These are phyloP conservation scores for Pluvianellus socialis DNA, from an alignment of 2,113 vertebrate genomes.

Conservation along the genomic window DNA sequence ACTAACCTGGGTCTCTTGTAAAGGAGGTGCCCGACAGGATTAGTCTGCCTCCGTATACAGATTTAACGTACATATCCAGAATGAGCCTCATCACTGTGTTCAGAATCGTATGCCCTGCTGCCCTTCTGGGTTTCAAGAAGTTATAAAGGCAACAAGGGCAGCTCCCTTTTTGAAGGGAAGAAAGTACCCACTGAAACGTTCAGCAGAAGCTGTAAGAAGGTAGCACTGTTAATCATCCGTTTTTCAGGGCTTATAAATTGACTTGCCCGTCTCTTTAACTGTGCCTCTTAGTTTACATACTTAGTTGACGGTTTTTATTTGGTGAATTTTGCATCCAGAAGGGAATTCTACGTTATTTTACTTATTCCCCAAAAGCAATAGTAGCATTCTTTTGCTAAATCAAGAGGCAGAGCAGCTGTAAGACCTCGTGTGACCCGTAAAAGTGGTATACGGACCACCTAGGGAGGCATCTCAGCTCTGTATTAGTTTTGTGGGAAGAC, in stretches of 20 bases:
- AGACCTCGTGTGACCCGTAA: not conserved
- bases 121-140: not conserved
- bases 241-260: not conserved
- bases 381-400: not conserved
- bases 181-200: not conserved
- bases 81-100: not conserved
- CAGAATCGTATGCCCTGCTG: not conserved
- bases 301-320: not conserved
- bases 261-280: not conserved
- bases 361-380: not conserved
- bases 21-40: not conserved
- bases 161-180: not conserved
- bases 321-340: not conserved
- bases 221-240: not conserved
- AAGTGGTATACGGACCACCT: not conserved
- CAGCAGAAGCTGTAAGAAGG: not conserved
- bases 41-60: not conserved
- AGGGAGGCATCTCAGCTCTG: not conserved
- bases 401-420: not conserved
- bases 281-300: not conserved
- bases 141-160: not conserved
- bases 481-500: not conserved
- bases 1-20: not conserved
- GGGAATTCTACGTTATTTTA: not conserved
- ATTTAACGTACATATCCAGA: not conserved